Evolutionary conservation across 2,888 invertebrate genomes (phyloP).

Genomic region (Drosophila mulleri): DNA sequence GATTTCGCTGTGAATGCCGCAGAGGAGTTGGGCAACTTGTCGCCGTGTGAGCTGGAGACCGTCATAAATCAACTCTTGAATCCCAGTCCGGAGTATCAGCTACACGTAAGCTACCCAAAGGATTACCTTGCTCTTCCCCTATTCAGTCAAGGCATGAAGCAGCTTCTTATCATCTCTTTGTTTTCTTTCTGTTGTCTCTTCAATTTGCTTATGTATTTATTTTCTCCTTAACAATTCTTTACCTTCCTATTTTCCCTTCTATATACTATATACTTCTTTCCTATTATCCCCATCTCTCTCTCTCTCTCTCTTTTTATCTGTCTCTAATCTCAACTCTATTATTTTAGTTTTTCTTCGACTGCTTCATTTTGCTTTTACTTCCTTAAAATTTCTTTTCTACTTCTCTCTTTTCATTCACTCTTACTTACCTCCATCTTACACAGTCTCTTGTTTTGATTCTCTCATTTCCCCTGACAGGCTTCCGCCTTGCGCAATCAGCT

Average conservation of each 20-base stretch:
- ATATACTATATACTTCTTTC: too few relatives aligned
- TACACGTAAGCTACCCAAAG: conserved; percentile 83
- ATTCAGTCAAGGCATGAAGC: conserved; percentile 14
- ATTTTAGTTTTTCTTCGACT: too few relatives aligned
- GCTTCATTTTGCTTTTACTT: too few relatives aligned
- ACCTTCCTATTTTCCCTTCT: background rate
- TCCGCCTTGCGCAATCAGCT: conserved; percentile 83
- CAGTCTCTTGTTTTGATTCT: background rate
- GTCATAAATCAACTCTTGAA: conserved; percentile 84
- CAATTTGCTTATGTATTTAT: background rate
- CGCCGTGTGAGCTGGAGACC: conserved; percentile 84
- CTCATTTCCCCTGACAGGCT: conserved; percentile 64
- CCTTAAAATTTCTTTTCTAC: too few relatives aligned
- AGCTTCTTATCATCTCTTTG: conserved; percentile 17
- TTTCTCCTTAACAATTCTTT: background rate
- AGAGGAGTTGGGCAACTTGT: conserved; percentile 81
- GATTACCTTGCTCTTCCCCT: conserved; percentile 23
- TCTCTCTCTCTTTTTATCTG: too few relatives aligned
- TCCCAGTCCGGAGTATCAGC: conserved; percentile 84
- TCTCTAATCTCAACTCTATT: too few relatives aligned
- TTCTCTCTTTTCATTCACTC: too few relatives aligned
- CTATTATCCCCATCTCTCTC: too few relatives aligned
- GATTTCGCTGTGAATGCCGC: conserved; percentile 66
- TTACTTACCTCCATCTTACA: background rate
- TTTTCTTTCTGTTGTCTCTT: too few relatives aligned